Conservation (phyloP, 2,797 vertebrate genomes). For the Eulemur coronatus region DNA sequence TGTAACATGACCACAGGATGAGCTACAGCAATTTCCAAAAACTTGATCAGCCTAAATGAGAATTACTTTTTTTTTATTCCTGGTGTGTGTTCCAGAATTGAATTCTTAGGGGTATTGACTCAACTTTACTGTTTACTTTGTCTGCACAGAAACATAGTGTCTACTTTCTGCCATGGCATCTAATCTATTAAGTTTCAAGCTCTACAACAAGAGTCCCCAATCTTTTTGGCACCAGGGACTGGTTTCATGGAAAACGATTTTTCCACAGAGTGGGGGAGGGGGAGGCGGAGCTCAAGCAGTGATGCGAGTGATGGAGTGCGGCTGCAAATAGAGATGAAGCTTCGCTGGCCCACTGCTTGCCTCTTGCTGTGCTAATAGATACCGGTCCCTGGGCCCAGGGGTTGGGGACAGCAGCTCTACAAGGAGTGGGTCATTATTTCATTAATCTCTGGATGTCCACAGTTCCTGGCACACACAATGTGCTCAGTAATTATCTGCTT, state of each 20-base stretch:
- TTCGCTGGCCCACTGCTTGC: too few relatives aligned
- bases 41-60: not conserved
- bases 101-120: not conserved
- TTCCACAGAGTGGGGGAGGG: too few relatives aligned
- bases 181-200: not conserved
- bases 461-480: not conserved
- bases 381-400: too few relatives aligned
- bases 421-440: not conserved
- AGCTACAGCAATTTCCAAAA: conserved; percentile 2
- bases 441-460: not conserved
- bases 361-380: too few relatives aligned
- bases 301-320: too few relatives aligned
- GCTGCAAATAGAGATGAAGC: too few relatives aligned
- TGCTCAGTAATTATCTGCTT: not conserved
- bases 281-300: too few relatives aligned
- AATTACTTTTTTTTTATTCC: not conserved
- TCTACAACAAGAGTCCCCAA: not conserved
- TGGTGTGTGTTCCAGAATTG: not conserved
- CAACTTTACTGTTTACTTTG: not conserved
- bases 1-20: not conserved
- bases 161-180: not conserved
- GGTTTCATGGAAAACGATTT: too few relatives aligned
- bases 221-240: too few relatives aligned
- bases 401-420: not conserved
- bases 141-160: not conserved